Percentiles rank a stretch among this genome's conserved stretches.
These are phyloP conservation scores for Dicentrarchus labrax DNA, from an alignment of 2,113 vertebrate species.

Conservation along the genomic window DNA sequence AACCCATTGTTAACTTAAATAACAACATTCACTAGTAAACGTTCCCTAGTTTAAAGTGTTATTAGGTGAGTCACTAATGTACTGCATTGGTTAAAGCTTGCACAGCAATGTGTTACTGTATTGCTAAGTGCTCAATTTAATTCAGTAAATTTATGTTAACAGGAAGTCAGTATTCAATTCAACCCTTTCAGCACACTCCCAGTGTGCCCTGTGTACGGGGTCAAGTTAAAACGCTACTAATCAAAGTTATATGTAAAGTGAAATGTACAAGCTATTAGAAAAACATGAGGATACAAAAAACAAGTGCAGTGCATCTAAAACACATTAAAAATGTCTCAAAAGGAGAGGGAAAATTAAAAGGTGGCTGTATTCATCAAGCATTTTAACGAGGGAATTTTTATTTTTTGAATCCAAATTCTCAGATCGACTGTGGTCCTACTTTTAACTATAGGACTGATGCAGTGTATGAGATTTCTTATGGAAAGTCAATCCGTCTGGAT, in stretches of 20 bases:
- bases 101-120: not conserved
- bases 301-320: not conserved
- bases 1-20: not conserved
- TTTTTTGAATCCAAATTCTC: not conserved
- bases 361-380: not conserved
- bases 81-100: not conserved
- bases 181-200: not conserved
- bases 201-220: constrained; percentile 1
- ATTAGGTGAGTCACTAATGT: not conserved
- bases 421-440: not conserved
- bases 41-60: not conserved
- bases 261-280: not conserved
- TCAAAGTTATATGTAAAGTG: not conserved
- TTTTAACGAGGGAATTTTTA: not conserved
- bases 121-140: not conserved
- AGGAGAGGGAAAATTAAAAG: not conserved
- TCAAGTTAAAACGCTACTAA: constrained; percentile 4
- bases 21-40: not conserved
- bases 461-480: not conserved
- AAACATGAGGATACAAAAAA: not conserved
- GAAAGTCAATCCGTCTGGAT: not conserved
- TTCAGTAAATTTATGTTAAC: not conserved
- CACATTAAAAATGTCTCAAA: not conserved
- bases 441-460: not conserved
- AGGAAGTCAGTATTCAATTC: not conserved